A percentile compares a stretch with the other conserved stretches of the same genome.
These are phyloP conservation scores for Pontoporia blainvillei DNA, from an alignment of 2,113 vertebrate genomes.

Conservation along the genomic window DNA sequence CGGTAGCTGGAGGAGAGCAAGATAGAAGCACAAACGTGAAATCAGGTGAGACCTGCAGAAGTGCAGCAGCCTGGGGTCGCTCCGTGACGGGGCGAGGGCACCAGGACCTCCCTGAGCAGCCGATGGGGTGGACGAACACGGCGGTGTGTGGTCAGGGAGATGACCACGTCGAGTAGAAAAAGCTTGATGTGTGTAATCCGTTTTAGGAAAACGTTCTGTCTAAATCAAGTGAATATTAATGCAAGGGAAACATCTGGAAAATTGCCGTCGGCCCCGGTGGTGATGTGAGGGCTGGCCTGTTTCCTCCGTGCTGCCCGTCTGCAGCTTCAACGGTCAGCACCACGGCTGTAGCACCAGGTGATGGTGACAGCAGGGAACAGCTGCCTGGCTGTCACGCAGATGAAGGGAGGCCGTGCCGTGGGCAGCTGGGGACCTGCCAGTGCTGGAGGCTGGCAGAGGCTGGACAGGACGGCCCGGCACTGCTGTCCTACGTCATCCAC, in stretches of 20 bases:
- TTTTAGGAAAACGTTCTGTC: background rate
- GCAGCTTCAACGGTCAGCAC: fast-evolving
- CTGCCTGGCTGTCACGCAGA: fast-evolving
- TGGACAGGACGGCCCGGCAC: fast-evolving
- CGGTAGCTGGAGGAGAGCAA: fast-evolving
- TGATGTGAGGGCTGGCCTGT: fast-evolving
- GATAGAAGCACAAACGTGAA: fast-evolving
- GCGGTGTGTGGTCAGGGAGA: fast-evolving
- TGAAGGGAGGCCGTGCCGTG: fast-evolving
- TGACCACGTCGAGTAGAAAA: fast-evolving
- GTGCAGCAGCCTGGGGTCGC: fast-evolving
- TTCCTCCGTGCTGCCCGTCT: fast-evolving
- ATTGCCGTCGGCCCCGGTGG: background rate
- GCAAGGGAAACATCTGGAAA: background rate
- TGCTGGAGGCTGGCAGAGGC: fast-evolving
- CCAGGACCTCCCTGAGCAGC: background rate
- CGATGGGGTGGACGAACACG: fast-evolving
- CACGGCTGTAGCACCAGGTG: background rate
- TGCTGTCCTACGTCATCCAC: fast-evolving
- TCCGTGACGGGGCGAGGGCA: fast-evolving
- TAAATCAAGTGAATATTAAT: background rate
- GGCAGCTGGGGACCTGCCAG: background rate
- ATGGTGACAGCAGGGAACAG: fast-evolving
- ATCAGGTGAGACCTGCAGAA: fast-evolving
- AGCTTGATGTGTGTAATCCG: fast-evolving